Conservation (phyloP, 2,797 vertebrate species). For the Lepilemur septentrionalis region DNA sequence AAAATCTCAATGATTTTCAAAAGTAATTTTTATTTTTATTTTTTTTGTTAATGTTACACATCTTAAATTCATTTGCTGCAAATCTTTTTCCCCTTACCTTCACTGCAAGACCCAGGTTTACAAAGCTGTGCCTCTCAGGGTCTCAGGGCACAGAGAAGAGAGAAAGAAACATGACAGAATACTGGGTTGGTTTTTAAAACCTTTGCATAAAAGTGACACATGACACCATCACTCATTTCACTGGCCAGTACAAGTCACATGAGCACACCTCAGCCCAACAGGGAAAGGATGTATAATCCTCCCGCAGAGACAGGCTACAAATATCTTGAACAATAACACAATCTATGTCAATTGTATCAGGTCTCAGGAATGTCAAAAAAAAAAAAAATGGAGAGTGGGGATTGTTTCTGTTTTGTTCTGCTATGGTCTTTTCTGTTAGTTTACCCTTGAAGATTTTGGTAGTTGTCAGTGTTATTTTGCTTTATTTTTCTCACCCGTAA, state of each 20-base stretch:
- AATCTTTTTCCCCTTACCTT: not conserved
- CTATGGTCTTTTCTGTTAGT: not conserved
- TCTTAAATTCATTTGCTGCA: not conserved
- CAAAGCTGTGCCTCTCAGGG: not conserved
- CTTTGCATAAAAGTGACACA: not conserved
- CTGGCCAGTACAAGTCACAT: not conserved
- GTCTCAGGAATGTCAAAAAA: not conserved
- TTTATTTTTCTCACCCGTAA: not conserved
- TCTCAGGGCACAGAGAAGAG: not conserved
- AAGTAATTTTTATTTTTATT: not conserved
- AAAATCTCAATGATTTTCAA: not conserved
- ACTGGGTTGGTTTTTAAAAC: not conserved
- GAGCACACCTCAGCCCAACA: not conserved
- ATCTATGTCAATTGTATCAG: not conserved
- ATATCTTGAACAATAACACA: not conserved
- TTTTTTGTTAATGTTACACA: not conserved
- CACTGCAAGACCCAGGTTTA: not conserved
- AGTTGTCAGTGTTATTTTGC: not conserved
- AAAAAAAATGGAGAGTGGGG: accelerated
- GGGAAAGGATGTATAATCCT: not conserved
- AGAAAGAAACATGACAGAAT: not conserved
- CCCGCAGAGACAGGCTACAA: not conserved
- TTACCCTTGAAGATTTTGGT: not conserved
- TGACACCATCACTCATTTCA: not conserved
- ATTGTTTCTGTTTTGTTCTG: not conserved